Base-by-base conservation (phyloP, 2,113 vertebrate species). In the Tychaedon coryphoeus region DNA sequence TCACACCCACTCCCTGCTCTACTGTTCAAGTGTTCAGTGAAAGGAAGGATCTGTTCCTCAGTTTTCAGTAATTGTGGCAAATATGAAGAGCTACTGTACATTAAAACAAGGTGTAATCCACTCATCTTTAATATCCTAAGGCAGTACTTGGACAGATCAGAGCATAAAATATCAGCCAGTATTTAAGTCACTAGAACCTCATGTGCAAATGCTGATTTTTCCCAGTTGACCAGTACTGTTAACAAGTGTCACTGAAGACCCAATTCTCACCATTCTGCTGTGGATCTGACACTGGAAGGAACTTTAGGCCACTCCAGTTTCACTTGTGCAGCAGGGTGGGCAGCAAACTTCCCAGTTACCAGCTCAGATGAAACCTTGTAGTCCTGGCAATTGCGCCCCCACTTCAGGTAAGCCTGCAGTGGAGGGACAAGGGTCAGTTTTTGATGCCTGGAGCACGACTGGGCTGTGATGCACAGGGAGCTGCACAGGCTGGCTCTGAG, bases 341-440 rank as follows among this genome's bases (percentile, higher is more conserved):
- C 64, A 77, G 95, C 97, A 66, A 98, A 93, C 31, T 91, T 80
- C 76, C 98, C 98, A 16, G 96, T 98, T 83, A 98, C 98, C n/a
- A 96, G 74, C 79, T 97, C 97, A 34, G 96, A 42, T 0, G 82
- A 89, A 58, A 97, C 57, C 58, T 93, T 77, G 66, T 98, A 98
- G n/a, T 97, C 86, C 81, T 95, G 97, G 94, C 98, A 98, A 43
- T 98, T 94, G 58, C 16, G 26, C 43, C 98, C 98, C 98, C 98
- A 98, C 51, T 87, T 92, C 28, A 98, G 3, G 34, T 80, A 92
- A n/a, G 91, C 91, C 97, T 98, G 19, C 23, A 53, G 17, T 0
- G 36, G 24, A 90, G 50, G 58, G 10, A 77, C 25, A 85, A 28
- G 4, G 4, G 29, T 19, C 19, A 28, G 20, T 50, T 31, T 69